These are phyloP conservation scores for Pithys albifrons DNA, from an alignment of 2,113 vertebrate genomes.

Conservation along the genomic window DNA sequence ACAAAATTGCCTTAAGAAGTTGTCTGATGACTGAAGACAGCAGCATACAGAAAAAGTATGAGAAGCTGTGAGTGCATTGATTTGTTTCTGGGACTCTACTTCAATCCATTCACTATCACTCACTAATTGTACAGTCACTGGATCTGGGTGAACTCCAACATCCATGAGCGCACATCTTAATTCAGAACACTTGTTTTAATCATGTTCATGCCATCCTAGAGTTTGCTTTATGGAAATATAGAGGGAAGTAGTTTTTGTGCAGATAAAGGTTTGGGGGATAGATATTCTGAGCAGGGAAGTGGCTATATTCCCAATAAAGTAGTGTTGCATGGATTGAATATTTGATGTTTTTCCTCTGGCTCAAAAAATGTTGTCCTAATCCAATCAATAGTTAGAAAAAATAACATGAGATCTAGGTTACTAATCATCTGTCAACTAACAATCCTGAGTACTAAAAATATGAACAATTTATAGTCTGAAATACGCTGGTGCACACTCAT, in stretches of 20 bases:
- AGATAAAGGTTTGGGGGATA: background rate
- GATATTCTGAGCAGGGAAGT: background rate
- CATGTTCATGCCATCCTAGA: background rate
- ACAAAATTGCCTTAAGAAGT: background rate
- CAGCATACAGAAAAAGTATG: background rate
- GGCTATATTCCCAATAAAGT: background rate
- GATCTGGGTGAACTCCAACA: background rate
- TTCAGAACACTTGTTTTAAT: background rate
- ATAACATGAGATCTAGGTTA: background rate
- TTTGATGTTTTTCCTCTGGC: background rate
- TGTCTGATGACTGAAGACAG: background rate
- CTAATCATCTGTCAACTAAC: background rate
- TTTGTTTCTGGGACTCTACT: background rate
- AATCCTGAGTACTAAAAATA: background rate
- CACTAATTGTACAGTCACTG: background rate
- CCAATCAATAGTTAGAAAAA: background rate
- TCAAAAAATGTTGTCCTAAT: background rate
- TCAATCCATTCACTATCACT: background rate
- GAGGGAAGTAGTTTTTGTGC: background rate
- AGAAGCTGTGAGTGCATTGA: background rate
- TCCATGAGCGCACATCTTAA: background rate
- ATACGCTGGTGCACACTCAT: rapidly evolving
- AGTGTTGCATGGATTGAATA: background rate
- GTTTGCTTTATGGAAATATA: background rate
- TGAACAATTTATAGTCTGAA: background rate